phyloP scores from a whole-genome alignment of 2,797 vertebrate genomes.

The Sebastes steindachneri region DNA sequence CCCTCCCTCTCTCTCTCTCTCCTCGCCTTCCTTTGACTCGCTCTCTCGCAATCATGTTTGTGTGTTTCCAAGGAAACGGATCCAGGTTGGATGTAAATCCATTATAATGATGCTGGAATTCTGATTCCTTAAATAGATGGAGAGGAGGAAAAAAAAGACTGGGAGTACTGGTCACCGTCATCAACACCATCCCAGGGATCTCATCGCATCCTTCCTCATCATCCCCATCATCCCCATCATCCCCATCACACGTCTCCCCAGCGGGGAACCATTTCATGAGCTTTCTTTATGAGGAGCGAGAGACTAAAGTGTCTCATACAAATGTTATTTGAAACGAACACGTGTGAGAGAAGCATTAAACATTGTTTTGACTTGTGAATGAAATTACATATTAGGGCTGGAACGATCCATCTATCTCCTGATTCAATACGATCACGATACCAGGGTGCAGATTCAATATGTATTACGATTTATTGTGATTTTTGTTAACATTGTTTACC shows the following conservation, averaged over 20 bases:
- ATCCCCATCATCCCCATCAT: neutral
- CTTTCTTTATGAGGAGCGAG: no score
- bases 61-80: constrained; percentile 77
- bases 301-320: neutral
- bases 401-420: no score
- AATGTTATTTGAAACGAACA: neutral
- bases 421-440: no score
- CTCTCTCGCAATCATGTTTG: constrained; percentile 52
- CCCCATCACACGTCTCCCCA: neutral
- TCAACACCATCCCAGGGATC: neutral
- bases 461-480: no score
- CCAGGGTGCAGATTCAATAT: no score
- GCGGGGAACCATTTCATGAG: no score
- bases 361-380: neutral
- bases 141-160: neutral
- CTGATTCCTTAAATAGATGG: constrained; percentile 4
- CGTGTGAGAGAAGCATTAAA: neutral
- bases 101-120: constrained; percentile 32
- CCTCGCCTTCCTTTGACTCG: neutral
- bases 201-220: neutral
- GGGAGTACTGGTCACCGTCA: neutral
- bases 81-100: constrained; percentile 40
- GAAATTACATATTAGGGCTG: neutral
- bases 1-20: neutral
- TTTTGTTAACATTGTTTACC: no score